Conservation (phyloP, 53 echinoderm and acorn worm species). For the Luidia sarsii region DNA sequence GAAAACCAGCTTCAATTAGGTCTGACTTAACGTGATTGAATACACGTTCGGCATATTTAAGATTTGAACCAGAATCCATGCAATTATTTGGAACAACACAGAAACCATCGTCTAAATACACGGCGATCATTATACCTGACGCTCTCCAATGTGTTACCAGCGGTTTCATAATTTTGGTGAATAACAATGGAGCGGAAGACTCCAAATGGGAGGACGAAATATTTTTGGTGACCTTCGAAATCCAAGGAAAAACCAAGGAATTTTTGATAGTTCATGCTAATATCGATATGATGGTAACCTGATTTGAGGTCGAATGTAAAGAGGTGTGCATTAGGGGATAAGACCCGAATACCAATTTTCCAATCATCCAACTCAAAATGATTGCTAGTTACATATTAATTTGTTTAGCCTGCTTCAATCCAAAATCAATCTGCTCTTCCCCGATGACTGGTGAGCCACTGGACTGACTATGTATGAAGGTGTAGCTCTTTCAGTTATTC, state of each 20-base stretch:
- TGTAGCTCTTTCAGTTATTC: neutral
- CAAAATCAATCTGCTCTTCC: neutral
- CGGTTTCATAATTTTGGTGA: conserved; percentile 1
- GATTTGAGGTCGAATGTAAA: conserved; percentile 6
- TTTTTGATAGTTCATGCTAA: neutral
- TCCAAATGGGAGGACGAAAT: neutral
- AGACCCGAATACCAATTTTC: neutral
- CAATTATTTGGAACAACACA: neutral
- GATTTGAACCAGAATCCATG: neutral
- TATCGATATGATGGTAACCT: conserved; percentile 14
- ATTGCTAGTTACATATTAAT: neutral
- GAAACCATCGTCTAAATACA: conserved; percentile 10
- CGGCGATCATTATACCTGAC: neutral
- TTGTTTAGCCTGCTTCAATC: neutral
- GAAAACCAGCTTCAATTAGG: neutral
- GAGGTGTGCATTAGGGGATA: neutral
- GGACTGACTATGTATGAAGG: conserved; percentile 3
- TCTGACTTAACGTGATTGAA: neutral
- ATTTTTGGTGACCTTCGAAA: neutral
- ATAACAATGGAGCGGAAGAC: neutral
- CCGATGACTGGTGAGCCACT: neutral
- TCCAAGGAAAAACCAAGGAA: too few species aligned
- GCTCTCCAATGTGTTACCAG: conserved; percentile 2
- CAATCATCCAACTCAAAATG: neutral
- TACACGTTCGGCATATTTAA: neutral